These are phyloP conservation scores for Amaurobius ferox DNA, from an alignment of 2,888 invertebrate genomes.

Conservation along the genomic window DNA sequence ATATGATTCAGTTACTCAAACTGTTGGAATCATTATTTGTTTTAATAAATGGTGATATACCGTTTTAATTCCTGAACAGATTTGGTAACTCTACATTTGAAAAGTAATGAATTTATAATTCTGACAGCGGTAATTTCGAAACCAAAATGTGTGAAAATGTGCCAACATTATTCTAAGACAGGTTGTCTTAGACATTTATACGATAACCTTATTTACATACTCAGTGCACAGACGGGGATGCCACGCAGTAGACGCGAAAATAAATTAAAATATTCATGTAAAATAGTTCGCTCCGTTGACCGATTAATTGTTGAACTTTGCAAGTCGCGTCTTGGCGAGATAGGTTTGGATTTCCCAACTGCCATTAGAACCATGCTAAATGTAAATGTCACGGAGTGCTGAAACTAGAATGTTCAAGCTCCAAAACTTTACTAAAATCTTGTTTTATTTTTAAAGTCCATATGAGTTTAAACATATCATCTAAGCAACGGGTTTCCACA, in stretches of 20 bases:
- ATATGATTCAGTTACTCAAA: too few relatives aligned
- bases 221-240: neutral
- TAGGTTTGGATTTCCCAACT: conserved; percentile 27
- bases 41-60: too few relatives aligned
- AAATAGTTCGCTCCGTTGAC: conserved; percentile 16
- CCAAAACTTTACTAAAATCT: neutral
- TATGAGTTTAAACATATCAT: conserved; percentile 67
- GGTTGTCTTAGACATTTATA: neutral
- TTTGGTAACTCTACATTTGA: neutral
- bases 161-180: neutral
- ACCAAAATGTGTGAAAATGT: neutral
- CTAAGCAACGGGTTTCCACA: neutral
- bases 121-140: neutral
- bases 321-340: neutral
- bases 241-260: conserved; percentile 16
- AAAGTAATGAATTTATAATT: neutral
- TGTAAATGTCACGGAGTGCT: conserved; percentile 63
- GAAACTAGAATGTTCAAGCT: conserved; percentile 29
- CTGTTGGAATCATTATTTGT: too few relatives aligned
- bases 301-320: conserved; percentile 55
- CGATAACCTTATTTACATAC: neutral
- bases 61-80: too few relatives aligned
- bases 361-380: conserved; percentile 53
- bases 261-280: conserved; percentile 27
- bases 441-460: conserved; percentile 41